These are phyloP conservation scores for Epinotia nisella DNA, from an alignment of 2,888 invertebrate genomes.

Conservation along the genomic window DNA sequence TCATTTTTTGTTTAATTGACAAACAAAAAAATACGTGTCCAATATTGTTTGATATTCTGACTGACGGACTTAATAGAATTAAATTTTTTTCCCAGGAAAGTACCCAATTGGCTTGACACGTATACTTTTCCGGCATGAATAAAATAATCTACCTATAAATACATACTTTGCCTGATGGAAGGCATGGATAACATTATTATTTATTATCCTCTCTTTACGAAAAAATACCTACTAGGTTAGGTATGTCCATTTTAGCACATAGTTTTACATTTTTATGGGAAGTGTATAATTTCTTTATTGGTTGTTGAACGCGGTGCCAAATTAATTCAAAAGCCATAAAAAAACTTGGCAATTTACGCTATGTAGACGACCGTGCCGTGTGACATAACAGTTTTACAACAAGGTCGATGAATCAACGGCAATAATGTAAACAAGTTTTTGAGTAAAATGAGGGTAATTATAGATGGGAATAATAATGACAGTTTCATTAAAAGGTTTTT, in stretches of 20 bases:
- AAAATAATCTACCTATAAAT: background rate
- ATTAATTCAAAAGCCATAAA: background rate
- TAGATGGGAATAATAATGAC: background rate
- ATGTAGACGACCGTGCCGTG: background rate
- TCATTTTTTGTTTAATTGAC: too few relatives aligned
- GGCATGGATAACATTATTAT: too few relatives aligned
- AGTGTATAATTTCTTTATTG: background rate
- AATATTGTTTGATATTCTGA: too few relatives aligned
- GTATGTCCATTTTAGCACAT: background rate
- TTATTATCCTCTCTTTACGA: too few relatives aligned
- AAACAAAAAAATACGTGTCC: too few relatives aligned
- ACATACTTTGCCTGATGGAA: too few relatives aligned
- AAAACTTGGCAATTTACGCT: slow-evolving; percentile 20
- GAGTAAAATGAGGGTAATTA: background rate
- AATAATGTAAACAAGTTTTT: slow-evolving; percentile 17
- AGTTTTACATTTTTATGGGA: background rate
- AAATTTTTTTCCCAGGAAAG: too few relatives aligned
- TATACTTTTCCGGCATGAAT: background rate
- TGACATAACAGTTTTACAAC: slow-evolving; percentile 4
- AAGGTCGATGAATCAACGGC: background rate
- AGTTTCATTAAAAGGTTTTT: background rate
- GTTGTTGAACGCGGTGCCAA: slow-evolving; percentile 6
- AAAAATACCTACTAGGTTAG: too few relatives aligned
- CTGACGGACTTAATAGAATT: too few relatives aligned
- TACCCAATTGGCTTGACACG: too few relatives aligned